These are phyloP conservation scores for Himalopsyche anomala DNA, from an alignment of 2,888 invertebrate species.

Conservation along the genomic window DNA sequence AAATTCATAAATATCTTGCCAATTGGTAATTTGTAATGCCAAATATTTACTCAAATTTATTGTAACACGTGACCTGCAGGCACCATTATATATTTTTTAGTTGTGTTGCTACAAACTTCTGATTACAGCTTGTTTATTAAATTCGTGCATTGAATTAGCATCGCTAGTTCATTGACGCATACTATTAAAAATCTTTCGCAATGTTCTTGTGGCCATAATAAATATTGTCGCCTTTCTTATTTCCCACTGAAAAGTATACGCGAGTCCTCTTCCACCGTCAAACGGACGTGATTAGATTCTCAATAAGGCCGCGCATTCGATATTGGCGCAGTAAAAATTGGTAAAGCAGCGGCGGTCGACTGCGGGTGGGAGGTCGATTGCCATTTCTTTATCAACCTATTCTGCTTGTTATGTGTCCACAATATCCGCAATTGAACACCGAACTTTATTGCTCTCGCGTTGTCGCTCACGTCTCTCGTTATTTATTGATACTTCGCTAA, in stretches of 20 bases:
- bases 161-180: too few relatives aligned
- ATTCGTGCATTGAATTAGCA: too few relatives aligned
- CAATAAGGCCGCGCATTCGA: slow-evolving; percentile 16
- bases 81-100: too few relatives aligned
- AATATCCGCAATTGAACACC: slow-evolving; percentile 6
- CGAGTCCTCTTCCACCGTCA: slow-evolving; percentile 1
- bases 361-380: background rate
- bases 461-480: background rate
- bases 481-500: background rate
- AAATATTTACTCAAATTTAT: too few relatives aligned
- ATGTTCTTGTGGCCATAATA: background rate
- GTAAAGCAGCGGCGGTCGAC: background rate
- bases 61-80: too few relatives aligned
- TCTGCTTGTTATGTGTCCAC: slow-evolving; percentile 8
- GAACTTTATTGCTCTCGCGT: slow-evolving; percentile 15
- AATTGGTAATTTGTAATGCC: too few relatives aligned
- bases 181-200: background rate
- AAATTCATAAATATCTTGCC: too few relatives aligned
- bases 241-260: background rate
- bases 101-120: too few relatives aligned
- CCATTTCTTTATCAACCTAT: slow-evolving; percentile 3
- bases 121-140: too few relatives aligned
- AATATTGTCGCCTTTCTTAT: slow-evolving; percentile 4
- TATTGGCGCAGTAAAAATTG: slow-evolving; percentile 15
- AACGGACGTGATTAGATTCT: slow-evolving; percentile 16